These are phyloP conservation scores for Phymatocera aterrima DNA, from an alignment of 2,888 invertebrate genomes.

Conservation along the genomic window DNA sequence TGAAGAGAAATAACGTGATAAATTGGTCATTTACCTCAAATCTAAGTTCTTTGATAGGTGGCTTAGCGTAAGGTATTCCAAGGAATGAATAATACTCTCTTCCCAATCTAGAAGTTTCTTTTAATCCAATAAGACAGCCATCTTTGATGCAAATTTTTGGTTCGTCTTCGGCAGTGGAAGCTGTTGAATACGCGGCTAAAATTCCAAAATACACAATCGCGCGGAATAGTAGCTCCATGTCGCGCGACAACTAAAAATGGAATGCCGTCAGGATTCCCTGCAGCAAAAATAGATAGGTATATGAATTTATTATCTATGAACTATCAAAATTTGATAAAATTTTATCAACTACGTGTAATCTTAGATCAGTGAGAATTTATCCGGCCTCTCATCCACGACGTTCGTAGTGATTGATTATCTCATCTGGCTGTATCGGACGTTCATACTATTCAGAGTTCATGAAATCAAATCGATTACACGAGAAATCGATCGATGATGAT, in stretches of 20 bases:
- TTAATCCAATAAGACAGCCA: conserved; percentile 42
- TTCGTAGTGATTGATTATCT: background rate
- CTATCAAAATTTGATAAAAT: background rate
- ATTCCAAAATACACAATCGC: background rate
- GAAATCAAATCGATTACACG: background rate
- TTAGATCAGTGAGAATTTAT: background rate
- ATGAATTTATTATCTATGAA: background rate
- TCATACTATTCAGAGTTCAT: no score
- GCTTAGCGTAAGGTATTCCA: conserved; percentile 78
- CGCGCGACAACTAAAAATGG: background rate
- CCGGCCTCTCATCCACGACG: background rate
- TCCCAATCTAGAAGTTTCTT: conserved; percentile 54
- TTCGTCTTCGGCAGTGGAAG: background rate
- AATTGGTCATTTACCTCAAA: conserved; percentile 64
- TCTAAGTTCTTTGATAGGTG: conserved; percentile 75
- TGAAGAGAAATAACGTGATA: background rate
- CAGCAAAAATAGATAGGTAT: background rate
- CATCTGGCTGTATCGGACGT: no score
- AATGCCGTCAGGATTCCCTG: background rate
- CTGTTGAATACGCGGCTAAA: background rate
- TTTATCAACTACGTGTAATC: background rate
- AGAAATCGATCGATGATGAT: background rate
- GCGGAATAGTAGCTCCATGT: background rate
- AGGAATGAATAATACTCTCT: conserved; percentile 75
- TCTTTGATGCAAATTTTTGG: conserved; percentile 38